Conservation (phyloP, 1,140 invertebrate species). For the Dendrolimus kikuchii region DNA sequence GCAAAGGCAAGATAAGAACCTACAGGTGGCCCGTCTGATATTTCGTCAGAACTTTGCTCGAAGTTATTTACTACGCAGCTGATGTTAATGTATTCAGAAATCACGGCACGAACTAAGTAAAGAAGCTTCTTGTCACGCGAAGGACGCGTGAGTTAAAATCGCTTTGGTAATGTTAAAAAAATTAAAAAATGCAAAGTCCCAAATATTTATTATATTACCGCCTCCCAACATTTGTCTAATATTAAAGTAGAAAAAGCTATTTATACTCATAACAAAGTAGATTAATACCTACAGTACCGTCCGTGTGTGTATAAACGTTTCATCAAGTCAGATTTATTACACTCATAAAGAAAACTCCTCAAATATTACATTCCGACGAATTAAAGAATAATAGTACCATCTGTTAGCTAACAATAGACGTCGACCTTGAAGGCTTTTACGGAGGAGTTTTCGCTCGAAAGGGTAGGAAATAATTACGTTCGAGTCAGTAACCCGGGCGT, state of each 20-base stretch:
- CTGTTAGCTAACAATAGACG: slow-evolving; percentile 56
- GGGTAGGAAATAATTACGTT: slow-evolving; percentile 68
- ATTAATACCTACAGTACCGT: slow-evolving; percentile 6
- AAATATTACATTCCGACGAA: slow-evolving; percentile 26
- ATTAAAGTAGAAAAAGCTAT: too few species aligned
- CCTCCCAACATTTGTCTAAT: too few species aligned
- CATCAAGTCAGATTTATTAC: slow-evolving; percentile 7
- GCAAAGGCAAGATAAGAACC: slow-evolving; percentile 1
- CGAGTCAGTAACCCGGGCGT: slow-evolving; percentile 69
- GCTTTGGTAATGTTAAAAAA: too few species aligned
- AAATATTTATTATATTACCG: too few species aligned
- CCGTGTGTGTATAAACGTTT: slow-evolving; percentile 5
- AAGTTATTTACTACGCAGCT: slow-evolving; percentile 7
- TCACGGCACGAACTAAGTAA: slow-evolving; percentile 1
- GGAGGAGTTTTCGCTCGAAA: slow-evolving; percentile 55
- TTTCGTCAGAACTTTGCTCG: slow-evolving; percentile 9
- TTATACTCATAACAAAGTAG: slow-evolving; percentile 3
- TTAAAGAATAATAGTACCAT: slow-evolving; percentile 43
- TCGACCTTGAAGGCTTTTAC: slow-evolving; percentile 61
- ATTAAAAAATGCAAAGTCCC: too few species aligned
- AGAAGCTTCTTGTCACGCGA: slow-evolving; percentile 5
- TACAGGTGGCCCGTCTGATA: slow-evolving; percentile 15
- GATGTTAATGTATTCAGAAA: background rate
- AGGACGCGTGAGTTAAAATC: slow-evolving; percentile 4
- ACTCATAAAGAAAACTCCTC: slow-evolving; percentile 11